Conservation (phyloP, 64 coral and sea anemone genomes). For the Actinia tenebrosa region DNA sequence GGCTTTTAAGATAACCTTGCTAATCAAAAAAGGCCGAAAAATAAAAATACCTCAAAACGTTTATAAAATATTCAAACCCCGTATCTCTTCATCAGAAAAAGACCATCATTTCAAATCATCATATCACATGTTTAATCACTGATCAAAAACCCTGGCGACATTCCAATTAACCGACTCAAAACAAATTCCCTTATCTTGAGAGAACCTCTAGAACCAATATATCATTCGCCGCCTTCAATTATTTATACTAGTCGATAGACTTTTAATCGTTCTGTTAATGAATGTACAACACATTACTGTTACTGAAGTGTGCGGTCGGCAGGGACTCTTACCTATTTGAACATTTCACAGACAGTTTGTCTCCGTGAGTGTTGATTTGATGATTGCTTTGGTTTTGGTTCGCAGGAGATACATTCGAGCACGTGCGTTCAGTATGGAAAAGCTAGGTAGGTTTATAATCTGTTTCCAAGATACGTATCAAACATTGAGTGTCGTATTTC, state of each 20-base stretch:
- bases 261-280: background rate
- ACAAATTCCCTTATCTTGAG: background rate
- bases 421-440: conserved; percentile 10
- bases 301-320: background rate
- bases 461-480: too few species aligned
- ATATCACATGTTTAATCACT: background rate
- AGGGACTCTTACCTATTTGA: background rate
- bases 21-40: too few species aligned
- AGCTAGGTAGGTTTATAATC: conserved; percentile 2
- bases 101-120: background rate
- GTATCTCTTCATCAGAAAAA: background rate
- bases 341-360: background rate
- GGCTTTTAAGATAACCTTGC: too few species aligned
- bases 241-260: background rate
- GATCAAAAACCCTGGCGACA: background rate
- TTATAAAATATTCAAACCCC: background rate
- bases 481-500: too few species aligned
- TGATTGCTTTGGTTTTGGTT: background rate
- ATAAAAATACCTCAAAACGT: too few species aligned
- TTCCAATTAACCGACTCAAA: background rate
- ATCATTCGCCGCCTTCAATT: conserved; percentile 8
- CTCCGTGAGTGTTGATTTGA: background rate
- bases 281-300: background rate
- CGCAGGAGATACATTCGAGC: conserved; percentile 5
- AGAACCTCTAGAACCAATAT: background rate